A percentile compares a stretch with the other conserved stretches of the same genome.
Evolutionary conservation across 2,797 vertebrate genomes (phyloP).

Genomic region (Poeciliopsis turneri): DNA sequence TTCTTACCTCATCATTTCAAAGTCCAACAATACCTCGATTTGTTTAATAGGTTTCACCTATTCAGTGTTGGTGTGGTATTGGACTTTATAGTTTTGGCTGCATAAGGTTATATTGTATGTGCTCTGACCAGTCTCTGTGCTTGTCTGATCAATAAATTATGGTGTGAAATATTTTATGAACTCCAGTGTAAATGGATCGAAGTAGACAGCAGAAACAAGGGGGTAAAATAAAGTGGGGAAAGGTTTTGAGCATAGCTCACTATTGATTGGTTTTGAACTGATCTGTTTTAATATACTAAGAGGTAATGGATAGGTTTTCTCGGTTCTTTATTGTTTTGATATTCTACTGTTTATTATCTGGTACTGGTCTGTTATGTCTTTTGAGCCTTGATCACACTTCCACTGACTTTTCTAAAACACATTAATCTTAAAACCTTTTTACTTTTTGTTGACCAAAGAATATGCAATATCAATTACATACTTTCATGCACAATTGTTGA

Average conservation of each 20-base stretch:
- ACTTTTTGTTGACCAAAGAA: background rate
- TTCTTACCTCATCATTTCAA: slow-evolving; percentile 26
- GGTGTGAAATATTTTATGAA: slow-evolving; percentile 61
- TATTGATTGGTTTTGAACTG: slow-evolving; percentile 63
- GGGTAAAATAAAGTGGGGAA: slow-evolving; percentile 50
- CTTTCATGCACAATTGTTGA: background rate
- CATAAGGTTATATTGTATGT: slow-evolving; percentile 17
- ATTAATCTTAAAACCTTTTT: background rate
- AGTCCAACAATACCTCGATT: background rate
- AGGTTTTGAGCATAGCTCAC: slow-evolving; percentile 53
- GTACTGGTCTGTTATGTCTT: slow-evolving; percentile 42
- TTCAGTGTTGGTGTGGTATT: background rate
- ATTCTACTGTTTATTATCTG: background rate
- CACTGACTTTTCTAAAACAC: slow-evolving; percentile 19
- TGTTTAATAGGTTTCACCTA: slow-evolving; percentile 2
- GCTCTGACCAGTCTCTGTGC: slow-evolving; percentile 23
- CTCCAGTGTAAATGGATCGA: slow-evolving; percentile 13
- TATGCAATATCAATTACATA: background rate
- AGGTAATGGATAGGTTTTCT: slow-evolving; percentile 37
- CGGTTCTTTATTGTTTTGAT: slow-evolving; percentile 16
- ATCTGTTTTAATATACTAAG: slow-evolving; percentile 58
- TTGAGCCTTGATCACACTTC: slow-evolving; percentile 38
- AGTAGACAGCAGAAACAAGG: slow-evolving; percentile 31
- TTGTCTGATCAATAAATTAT: slow-evolving; percentile 59
- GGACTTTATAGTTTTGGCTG: slow-evolving; percentile 10